phyloP scores from a whole-genome alignment of 2,797 vertebrate species.

The Streptopelia turtur region DNA sequence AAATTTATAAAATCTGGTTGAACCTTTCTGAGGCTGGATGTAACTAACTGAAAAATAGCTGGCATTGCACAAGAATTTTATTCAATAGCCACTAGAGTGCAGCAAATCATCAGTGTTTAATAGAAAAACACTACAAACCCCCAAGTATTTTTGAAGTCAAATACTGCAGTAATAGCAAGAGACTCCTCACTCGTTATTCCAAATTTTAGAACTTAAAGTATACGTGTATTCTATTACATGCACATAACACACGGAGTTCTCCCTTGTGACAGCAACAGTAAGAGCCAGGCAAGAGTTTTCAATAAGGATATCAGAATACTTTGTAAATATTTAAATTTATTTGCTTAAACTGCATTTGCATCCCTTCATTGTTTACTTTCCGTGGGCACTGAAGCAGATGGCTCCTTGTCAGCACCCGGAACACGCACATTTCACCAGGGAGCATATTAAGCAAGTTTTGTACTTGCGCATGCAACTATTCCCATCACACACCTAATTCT shows the following conservation, averaged over 20 bases:
- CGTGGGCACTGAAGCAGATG: no score
- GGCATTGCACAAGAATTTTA: neutral
- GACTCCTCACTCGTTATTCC: neutral
- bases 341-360: neutral
- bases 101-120: neutral
- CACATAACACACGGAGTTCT: neutral
- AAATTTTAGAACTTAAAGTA: no score
- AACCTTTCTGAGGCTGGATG: neutral
- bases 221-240: rapidly evolving
- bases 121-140: no score
- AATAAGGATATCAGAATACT: neutral
- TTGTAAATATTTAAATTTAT: no score
- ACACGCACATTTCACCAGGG: no score
- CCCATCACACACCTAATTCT: neutral
- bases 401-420: neutral
- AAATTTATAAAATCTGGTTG: rapidly evolving
- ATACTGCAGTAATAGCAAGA: neutral
- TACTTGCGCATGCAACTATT: no score
- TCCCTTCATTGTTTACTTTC: neutral
- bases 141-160: rapidly evolving
- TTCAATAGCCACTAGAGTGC: neutral
- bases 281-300: neutral
- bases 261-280: rapidly evolving
- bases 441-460: neutral
- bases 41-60: neutral